phyloP scores from a whole-genome alignment of 2,888 invertebrate genomes.

The Empis livida region DNA sequence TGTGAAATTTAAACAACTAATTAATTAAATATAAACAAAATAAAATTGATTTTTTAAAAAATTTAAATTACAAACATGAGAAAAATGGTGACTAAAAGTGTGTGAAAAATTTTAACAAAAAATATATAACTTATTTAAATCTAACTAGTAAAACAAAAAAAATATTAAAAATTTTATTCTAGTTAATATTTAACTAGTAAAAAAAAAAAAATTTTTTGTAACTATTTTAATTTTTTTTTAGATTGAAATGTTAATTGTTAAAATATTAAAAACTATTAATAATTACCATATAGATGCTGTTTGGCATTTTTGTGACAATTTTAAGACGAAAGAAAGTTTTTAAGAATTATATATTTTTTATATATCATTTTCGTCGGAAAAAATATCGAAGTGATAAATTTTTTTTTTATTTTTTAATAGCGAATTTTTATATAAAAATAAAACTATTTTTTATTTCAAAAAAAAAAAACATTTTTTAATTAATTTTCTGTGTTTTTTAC shows the following conservation, averaged over 20 bases:
- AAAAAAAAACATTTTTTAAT: no score
- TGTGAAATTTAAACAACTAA: conserved; percentile 5
- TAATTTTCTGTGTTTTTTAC: no score
- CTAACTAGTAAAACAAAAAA: neutral
- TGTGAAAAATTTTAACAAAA: neutral
- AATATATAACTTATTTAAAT: neutral
- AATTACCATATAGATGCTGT: conserved; percentile 19
- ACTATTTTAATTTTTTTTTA: neutral
- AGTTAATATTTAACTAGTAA: neutral
- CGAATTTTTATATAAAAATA: no score
- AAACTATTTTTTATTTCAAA: no score
- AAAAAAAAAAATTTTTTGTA: neutral
- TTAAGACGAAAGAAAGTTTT: conserved; percentile 17
- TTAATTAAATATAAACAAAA: conserved; percentile 1
- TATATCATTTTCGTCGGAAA: conserved; percentile 30
- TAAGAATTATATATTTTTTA: conserved; percentile 28
- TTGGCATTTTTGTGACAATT: conserved; percentile 17
- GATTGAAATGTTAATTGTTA: neutral
- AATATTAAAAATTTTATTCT: neutral
- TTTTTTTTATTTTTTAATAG: no score
- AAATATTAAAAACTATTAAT: conserved; percentile 3
- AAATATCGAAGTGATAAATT: no score
- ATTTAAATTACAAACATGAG: neutral
- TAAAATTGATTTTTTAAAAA: neutral
- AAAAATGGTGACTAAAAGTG: neutral